These are phyloP conservation scores for Sarcophaga caerulescens DNA, from an alignment of 2,888 invertebrate genomes.

Conservation along the genomic window DNA sequence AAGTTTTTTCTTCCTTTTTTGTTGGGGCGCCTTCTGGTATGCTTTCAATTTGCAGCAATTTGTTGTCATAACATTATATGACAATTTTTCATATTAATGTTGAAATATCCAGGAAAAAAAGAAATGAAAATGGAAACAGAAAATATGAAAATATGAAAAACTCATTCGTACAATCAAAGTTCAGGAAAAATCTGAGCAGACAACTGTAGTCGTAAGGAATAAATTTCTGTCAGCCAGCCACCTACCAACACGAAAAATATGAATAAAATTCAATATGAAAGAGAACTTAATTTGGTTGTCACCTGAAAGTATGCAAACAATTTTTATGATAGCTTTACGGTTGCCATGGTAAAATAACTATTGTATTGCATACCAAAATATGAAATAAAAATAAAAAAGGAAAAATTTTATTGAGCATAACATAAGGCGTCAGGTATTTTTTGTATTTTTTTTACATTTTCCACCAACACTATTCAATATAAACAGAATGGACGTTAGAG, in stretches of 20 bases:
- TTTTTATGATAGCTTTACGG: slow-evolving; percentile 31
- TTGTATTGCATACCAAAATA: neutral
- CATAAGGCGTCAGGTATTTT: slow-evolving; percentile 41
- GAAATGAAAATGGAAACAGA: too few relatives aligned
- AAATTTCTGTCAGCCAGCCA: slow-evolving; percentile 5
- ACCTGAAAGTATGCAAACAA: slow-evolving; percentile 67
- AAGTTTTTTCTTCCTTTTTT: slow-evolving; percentile 8
- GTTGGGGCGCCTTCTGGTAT: slow-evolving; percentile 33
- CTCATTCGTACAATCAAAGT: slow-evolving; percentile 17
- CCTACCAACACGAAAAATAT: neutral
- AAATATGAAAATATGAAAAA: slow-evolving; percentile 1
- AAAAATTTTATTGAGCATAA: slow-evolving; percentile 32
- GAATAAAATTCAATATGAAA: slow-evolving; percentile 25
- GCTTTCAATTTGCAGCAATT: slow-evolving; percentile 40
- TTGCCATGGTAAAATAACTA: neutral
- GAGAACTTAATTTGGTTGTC: slow-evolving; percentile 55
- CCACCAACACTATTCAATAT: slow-evolving; percentile 20
- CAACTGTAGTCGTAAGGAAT: slow-evolving; percentile 30
- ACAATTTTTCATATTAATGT: slow-evolving; percentile 59
- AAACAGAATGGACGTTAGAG: slow-evolving; percentile 1
- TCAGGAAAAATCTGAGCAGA: slow-evolving; percentile 16
- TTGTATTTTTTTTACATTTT: neutral
- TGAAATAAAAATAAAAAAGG: neutral
- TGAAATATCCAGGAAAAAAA: slow-evolving; percentile 5
- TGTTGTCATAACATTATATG: slow-evolving; percentile 57